Percentiles rank a stretch among this genome's conserved stretches.
Evolutionary conservation across 2,113 vertebrate species (phyloP).

Genomic region (Leptobrachium ailaonicum): DNA sequence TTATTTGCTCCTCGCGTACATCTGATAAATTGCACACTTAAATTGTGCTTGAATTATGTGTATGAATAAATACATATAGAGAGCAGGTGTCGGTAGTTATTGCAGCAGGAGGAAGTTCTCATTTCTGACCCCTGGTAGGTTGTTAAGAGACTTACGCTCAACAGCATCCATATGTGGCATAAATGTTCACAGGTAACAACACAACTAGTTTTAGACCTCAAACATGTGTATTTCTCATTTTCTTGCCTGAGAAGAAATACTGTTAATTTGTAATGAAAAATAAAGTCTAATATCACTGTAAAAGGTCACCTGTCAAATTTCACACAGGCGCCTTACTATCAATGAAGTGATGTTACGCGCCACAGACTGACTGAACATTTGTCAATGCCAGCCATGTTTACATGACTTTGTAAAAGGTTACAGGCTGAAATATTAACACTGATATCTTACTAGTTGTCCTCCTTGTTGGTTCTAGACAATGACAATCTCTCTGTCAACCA

Average conservation of each 20-base stretch:
- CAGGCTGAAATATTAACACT: conserved; percentile 39
- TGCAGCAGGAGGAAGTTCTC: too few species aligned
- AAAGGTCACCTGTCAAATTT: conserved; percentile 41
- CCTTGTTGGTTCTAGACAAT: background rate
- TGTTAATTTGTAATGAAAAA: conserved; percentile 36
- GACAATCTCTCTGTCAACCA: too few species aligned
- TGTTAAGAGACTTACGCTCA: too few species aligned
- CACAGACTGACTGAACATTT: conserved; percentile 44
- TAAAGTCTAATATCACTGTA: conserved; percentile 31
- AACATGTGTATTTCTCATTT: conserved; percentile 9
- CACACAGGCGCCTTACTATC: conserved; percentile 44
- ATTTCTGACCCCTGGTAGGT: too few species aligned
- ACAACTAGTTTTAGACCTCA: background rate
- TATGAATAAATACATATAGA: too few species aligned
- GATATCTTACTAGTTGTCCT: conserved; percentile 32
- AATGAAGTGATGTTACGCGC: conserved; percentile 7
- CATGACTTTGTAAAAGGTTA: conserved; percentile 50
- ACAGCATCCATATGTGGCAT: background rate
- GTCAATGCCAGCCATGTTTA: conserved; percentile 53
- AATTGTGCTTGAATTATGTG: too few species aligned
- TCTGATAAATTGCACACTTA: too few species aligned
- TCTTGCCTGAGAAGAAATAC: conserved; percentile 15
- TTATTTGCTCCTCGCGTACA: too few species aligned
- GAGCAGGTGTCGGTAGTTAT: too few species aligned
- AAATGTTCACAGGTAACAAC: background rate